Evolutionary conservation across 2,113 vertebrate genomes (phyloP).

Genomic region (human): GRCh38 chr11:68302501-68303000

Average conservation of each 20-base stretch:
- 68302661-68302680: not conserved
- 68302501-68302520: not conserved
- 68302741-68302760: not conserved
- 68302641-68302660: no score
- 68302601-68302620: not conserved
- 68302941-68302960: not conserved
- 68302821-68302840: not conserved
- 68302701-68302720: not conserved
- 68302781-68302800: not conserved
- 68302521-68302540: not conserved
- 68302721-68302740: no score
- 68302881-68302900: not conserved
- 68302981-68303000: not conserved
- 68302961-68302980: not conserved
- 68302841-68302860: fast-evolving
- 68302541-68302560: not conserved
- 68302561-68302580: not conserved
- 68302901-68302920: not conserved
- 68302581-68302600: not conserved
- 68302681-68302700: not conserved
- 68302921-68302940: no score
- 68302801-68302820: not conserved
- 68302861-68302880: not conserved
- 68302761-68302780: not conserved
- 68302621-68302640: not conserved